A percentile compares a stretch with the other conserved stretches of the same genome.
Evolutionary conservation across 2,113 vertebrate species (phyloP).

Genomic region (Trogon surrucura): DNA sequence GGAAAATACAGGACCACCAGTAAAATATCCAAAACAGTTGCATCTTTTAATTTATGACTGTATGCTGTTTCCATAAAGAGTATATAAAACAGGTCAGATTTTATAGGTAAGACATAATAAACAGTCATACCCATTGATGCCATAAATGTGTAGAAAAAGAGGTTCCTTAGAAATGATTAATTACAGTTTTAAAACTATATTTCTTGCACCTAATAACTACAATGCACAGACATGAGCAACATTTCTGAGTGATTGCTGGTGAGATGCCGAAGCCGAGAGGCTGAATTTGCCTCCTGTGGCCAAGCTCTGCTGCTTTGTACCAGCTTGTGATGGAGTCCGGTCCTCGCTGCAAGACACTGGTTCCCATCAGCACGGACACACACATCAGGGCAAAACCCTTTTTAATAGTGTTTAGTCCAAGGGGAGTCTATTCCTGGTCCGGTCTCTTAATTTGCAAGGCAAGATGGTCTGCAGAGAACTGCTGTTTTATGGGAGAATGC

Average conservation of each 20-base stretch:
- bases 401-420: not conserved
- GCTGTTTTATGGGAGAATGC: not conserved
- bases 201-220: constrained; percentile 65
- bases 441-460: not conserved
- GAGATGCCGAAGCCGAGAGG: not conserved
- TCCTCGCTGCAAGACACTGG: not conserved
- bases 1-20: constrained; percentile 77
- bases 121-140: constrained; percentile 69
- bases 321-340: not conserved
- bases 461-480: not conserved
- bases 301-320: not conserved
- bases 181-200: constrained; percentile 64
- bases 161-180: constrained; percentile 76
- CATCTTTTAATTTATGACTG: constrained; percentile 80
- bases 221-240: constrained; percentile 48
- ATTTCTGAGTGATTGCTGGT: constrained; percentile 24
- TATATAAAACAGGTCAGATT: constrained; percentile 77
- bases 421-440: not conserved
- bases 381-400: not conserved
- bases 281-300: not conserved
- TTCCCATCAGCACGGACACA: not conserved
- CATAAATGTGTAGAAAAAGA: constrained; percentile 66
- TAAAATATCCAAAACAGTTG: constrained; percentile 79
- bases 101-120: constrained; percentile 78
- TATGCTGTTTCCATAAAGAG: constrained; percentile 75